Evolutionary conservation across 2,797 vertebrate species (phyloP).

Genomic region (Myotis planiceps): DNA sequence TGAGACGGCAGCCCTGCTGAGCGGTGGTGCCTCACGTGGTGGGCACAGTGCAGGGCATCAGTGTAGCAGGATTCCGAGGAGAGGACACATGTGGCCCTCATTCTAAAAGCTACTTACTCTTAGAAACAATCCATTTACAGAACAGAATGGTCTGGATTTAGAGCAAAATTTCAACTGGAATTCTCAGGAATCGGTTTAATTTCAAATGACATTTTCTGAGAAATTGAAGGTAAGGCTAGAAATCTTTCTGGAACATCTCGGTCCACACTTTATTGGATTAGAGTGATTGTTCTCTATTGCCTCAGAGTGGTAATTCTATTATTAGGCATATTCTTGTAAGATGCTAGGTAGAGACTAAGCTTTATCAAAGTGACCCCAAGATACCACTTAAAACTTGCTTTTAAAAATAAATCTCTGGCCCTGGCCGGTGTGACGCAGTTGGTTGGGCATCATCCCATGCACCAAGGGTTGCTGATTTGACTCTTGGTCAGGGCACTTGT

Average conservation of each 20-base stretch:
- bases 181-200: not conserved
- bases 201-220: not conserved
- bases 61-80: not conserved
- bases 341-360: not conserved
- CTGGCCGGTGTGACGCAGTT: not conserved
- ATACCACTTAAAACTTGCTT: not conserved
- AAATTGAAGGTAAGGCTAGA: not conserved
- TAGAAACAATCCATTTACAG: not conserved
- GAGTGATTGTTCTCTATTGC: not conserved
- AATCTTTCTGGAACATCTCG: not conserved
- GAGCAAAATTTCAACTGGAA: not conserved
- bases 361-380: slow-evolving; percentile 12
- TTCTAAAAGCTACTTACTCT: not conserved
- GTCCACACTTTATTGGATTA: not conserved
- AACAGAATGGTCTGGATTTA: not conserved
- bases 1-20: not conserved
- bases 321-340: not conserved
- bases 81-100: not conserved
- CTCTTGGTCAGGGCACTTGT: not conserved
- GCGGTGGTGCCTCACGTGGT: not conserved
- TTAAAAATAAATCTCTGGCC: not conserved
- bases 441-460: too few species aligned
- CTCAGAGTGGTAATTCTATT: not conserved
- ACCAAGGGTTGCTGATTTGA: not conserved
- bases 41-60: not conserved